Conservation (phyloP, 2,113 vertebrate genomes). For the Rutilus rutilus region DNA sequence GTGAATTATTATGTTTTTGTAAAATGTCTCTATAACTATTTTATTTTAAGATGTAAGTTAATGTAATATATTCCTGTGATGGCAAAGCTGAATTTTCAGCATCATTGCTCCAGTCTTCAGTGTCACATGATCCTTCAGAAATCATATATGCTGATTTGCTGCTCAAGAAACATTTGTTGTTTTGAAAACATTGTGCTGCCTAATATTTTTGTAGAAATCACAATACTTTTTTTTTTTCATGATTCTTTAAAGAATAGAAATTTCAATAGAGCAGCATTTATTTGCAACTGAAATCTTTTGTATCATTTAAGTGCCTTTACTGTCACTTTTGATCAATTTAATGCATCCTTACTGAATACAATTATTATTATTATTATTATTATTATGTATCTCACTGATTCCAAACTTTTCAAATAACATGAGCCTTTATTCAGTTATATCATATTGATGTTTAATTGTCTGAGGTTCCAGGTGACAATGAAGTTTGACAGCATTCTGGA, state of each 20-base stretch:
- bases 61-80: no score
- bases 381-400: not conserved
- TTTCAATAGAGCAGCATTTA: not conserved
- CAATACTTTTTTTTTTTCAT: no score
- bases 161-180: no score
- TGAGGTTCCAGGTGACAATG: constrained; percentile 65
- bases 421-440: not conserved
- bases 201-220: not conserved
- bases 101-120: no score
- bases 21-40: no score
- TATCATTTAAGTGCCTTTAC: not conserved
- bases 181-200: not conserved
- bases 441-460: not conserved
- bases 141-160: not conserved
- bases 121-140: no score
- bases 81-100: no score
- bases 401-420: not conserved
- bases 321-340: not conserved
- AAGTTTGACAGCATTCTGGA: constrained; percentile 79
- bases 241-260: no score
- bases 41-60: no score
- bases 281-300: not conserved
- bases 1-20: no score
- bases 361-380: not conserved
- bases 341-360: not conserved